Percentiles rank a stretch among this genome's conserved stretches.
Evolutionary conservation across 2,797 vertebrate species (phyloP).

Genomic region (Ceyx erithaca): DNA sequence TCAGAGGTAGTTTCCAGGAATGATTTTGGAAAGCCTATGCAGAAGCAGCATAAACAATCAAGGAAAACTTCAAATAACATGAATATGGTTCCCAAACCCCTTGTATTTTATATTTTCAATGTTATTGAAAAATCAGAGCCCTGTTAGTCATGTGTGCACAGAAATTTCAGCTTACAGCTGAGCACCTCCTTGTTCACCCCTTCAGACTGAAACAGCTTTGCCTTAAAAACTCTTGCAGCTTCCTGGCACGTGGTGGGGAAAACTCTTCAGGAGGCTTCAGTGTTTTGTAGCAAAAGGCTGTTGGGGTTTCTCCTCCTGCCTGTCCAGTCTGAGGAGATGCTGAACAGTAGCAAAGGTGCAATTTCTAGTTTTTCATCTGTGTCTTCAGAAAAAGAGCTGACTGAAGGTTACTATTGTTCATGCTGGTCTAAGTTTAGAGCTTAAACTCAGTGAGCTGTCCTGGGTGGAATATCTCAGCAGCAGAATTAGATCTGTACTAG

Average conservation of each 20-base stretch:
- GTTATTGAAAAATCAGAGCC: neutral
- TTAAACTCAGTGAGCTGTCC: neutral
- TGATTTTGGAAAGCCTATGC: neutral
- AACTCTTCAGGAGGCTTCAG: neutral
- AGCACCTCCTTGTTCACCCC: neutral
- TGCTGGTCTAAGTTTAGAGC: neutral
- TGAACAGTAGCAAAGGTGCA: neutral
- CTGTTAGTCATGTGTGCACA: fast-evolving
- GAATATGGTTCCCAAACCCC: neutral
- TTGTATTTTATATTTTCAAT: neutral
- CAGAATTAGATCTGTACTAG: neutral
- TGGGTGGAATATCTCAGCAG: neutral
- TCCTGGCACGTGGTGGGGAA: neutral
- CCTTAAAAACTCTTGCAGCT: neutral
- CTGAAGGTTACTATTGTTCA: neutral
- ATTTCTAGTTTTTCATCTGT: neutral
- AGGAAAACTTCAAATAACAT: neutral
- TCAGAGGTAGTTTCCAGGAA: neutral
- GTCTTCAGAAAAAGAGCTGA: neutral
- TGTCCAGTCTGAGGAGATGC: neutral
- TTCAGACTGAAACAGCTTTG: neutral
- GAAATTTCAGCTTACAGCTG: neutral
- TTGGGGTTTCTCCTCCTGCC: neutral
- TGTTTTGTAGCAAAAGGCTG: neutral
- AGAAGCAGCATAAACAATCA: fast-evolving